These are phyloP conservation scores for Tachysurus fulvidraco DNA, from an alignment of 2,113 vertebrate species.

Conservation along the genomic window DNA sequence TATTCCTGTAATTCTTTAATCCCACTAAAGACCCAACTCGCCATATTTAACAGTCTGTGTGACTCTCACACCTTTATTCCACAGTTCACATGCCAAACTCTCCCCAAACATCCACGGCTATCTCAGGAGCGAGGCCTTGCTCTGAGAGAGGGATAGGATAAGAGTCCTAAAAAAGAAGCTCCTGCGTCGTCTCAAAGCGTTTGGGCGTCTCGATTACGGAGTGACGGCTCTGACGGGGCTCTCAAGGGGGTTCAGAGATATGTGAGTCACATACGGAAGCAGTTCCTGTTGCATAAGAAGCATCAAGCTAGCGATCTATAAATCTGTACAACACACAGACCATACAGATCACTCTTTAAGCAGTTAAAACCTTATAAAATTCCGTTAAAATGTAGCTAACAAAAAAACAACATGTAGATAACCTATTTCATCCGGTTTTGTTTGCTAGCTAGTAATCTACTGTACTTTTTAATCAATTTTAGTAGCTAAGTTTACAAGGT, in stretches of 20 bases:
- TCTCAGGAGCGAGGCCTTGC: constrained; percentile 42
- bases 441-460: neutral
- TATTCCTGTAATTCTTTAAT: neutral
- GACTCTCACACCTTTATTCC: neutral
- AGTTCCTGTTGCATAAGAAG: neutral
- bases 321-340: too few relatives aligned
- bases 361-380: neutral
- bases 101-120: neutral
- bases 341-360: too few relatives aligned
- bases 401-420: neutral
- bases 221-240: neutral
- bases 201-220: neutral
- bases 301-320: neutral
- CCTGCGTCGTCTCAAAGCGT: constrained; percentile 2
- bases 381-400: neutral
- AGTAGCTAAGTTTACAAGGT: neutral
- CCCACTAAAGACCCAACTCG: too few relatives aligned
- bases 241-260: neutral
- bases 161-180: constrained; percentile 36
- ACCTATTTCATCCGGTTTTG: neutral
- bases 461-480: neutral
- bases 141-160: constrained; percentile 31
- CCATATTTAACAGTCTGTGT: neutral
- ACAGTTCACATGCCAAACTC: neutral
- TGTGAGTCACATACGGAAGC: neutral